phyloP scores from a whole-genome alignment of 2,888 invertebrate species.

The Coronaproctus castanopsis region DNA sequence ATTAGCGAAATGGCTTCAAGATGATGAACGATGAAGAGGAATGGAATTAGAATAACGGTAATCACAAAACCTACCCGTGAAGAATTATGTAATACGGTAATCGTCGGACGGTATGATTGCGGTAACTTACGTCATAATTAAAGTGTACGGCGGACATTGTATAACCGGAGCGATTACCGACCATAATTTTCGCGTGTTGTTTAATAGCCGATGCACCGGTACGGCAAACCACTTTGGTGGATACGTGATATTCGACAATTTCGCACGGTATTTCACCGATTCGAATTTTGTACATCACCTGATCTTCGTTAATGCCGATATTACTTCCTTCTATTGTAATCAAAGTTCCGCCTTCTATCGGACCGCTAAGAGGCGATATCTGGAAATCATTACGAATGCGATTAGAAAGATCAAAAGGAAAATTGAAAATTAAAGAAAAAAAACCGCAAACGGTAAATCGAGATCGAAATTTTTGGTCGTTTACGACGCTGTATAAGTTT shows the following conservation, averaged over 20 bases:
- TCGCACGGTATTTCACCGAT: slow-evolving; percentile 77
- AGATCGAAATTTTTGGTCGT: too few species aligned
- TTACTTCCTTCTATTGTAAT: slow-evolving; percentile 93
- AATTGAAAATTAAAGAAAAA: too few species aligned
- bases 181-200: slow-evolving; percentile 61
- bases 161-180: slow-evolving; percentile 73
- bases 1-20: too few species aligned
- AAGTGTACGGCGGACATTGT: slow-evolving; percentile 75
- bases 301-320: slow-evolving; percentile 73
- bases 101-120: too few species aligned
- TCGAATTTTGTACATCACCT: slow-evolving; percentile 75
- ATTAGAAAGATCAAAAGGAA: too few species aligned
- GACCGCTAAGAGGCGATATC: slow-evolving; percentile 86
- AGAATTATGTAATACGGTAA: too few species aligned
- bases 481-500: too few species aligned
- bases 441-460: too few species aligned
- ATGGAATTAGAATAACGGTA: too few species aligned
- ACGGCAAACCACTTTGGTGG: slow-evolving; percentile 70
- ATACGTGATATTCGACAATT: slow-evolving; percentile 77
- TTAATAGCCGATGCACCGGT: slow-evolving; percentile 58
- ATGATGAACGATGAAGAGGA: too few species aligned
- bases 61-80: too few species aligned
- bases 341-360: slow-evolving; percentile 85
- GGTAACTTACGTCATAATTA: slow-evolving; percentile 52
- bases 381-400: too few species aligned